phyloP scores from a whole-genome alignment of 2,113 vertebrate species.

The Xyliphius kryptos region DNA sequence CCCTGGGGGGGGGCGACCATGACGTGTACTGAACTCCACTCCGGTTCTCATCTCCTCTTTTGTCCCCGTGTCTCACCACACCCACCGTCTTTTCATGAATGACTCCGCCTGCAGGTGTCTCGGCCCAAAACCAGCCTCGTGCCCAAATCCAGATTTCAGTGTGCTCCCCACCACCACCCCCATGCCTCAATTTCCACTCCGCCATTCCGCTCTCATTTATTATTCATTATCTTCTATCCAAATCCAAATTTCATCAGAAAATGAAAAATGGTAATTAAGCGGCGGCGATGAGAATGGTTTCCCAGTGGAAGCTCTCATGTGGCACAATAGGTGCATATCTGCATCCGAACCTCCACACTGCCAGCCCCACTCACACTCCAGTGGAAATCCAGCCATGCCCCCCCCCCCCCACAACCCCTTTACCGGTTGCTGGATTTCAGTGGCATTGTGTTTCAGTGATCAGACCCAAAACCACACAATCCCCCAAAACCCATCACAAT shows the following conservation, averaged over 20 bases:
- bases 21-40: too few species aligned
- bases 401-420: neutral
- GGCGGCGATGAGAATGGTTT: conserved; percentile 14
- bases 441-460: conserved; percentile 9
- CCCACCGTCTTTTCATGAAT: conserved; percentile 1
- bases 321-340: conserved; percentile 49
- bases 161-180: neutral
- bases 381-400: conserved; percentile 1
- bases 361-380: neutral
- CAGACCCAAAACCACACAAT: neutral
- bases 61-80: too few species aligned
- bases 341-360: conserved; percentile 7
- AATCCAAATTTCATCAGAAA: conserved; percentile 20
- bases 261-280: conserved; percentile 25
- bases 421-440: neutral
- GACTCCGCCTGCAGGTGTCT: neutral
- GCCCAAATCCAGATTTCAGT: neutral
- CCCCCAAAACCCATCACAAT: too few species aligned
- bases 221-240: conserved; percentile 24
- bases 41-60: too few species aligned
- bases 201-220: conserved; percentile 20
- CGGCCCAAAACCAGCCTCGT: neutral
- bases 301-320: conserved; percentile 7
- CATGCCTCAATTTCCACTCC: conserved; percentile 1
- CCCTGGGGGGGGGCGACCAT: too few species aligned